Evolutionary conservation across 2,113 vertebrate species (phyloP).

Genomic region (Chloropsis cyanopogon): DNA sequence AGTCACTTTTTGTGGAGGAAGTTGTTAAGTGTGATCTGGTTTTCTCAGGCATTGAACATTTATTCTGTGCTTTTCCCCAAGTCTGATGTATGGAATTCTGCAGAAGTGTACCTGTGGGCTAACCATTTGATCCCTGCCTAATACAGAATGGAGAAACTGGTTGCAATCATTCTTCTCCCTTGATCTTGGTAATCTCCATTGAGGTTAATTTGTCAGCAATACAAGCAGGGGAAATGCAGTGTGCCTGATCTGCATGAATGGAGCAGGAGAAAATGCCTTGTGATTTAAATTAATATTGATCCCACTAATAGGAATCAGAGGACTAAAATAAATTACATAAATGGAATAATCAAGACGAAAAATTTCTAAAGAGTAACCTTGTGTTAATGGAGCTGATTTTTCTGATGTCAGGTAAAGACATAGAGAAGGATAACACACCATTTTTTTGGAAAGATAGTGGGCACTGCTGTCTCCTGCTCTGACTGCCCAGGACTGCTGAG

Average conservation of each 20-base stretch:
- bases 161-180: not conserved
- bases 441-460: not conserved
- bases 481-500: not conserved
- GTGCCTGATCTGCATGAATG: slow-evolving; percentile 22
- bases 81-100: not conserved
- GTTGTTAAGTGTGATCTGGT: not conserved
- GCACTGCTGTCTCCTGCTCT: not conserved
- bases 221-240: not conserved
- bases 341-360: slow-evolving; percentile 58
- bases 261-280: slow-evolving; percentile 37
- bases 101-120: not conserved
- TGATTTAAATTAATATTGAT: slow-evolving; percentile 70
- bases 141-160: not conserved
- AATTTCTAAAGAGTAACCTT: not conserved
- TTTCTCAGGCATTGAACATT: not conserved
- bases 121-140: not conserved
- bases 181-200: not conserved
- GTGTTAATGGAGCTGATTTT: slow-evolving; percentile 8
- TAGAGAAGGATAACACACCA: not conserved
- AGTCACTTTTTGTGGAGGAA: not conserved
- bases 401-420: slow-evolving; percentile 19
- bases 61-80: not conserved
- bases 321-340: slow-evolving; percentile 66
- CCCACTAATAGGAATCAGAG: slow-evolving; percentile 59
- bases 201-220: not conserved